Percentiles rank a stretch among this genome's conserved stretches.
phyloP scores from a whole-genome alignment of 2,113 vertebrate genomes.

The Myrmophylax atrothorax region DNA sequence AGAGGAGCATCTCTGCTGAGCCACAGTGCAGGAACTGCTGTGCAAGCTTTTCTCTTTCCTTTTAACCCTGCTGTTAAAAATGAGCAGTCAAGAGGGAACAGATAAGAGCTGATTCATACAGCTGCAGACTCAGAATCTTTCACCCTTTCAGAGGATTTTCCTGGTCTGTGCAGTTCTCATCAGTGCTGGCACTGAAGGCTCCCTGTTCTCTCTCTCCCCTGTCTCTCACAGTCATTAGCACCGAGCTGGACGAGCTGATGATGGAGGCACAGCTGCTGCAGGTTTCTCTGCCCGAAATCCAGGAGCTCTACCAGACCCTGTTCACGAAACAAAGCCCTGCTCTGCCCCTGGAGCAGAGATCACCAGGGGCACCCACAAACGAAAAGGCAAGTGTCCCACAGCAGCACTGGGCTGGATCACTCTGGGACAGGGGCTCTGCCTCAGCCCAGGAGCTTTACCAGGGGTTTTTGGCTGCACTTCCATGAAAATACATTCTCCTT shows the following conservation, averaged over 20 bases:
- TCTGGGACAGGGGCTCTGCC: background rate
- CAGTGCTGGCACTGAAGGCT: background rate
- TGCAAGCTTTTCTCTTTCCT: background rate
- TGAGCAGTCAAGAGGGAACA: background rate
- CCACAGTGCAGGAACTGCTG: background rate
- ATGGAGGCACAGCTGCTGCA: conserved; percentile 95
- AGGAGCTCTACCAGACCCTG: conserved; percentile 86
- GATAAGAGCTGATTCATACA: background rate
- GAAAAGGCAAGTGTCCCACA: conserved; percentile 75
- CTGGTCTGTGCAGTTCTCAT: background rate
- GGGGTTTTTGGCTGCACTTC: background rate
- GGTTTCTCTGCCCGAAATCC: conserved; percentile 89
- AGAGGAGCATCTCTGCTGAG: background rate
- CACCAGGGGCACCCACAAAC: conserved; percentile 46
- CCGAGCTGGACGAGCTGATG: conserved; percentile 89
- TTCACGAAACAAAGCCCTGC: conserved; percentile 76
- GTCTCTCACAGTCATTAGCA: conserved; percentile 80
- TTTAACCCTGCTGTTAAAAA: background rate
- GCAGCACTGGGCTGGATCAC: background rate
- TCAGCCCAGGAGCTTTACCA: background rate
- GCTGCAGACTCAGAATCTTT: background rate
- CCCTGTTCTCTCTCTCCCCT: background rate
- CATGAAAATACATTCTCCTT: background rate
- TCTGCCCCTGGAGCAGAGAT: conserved; percentile 63
- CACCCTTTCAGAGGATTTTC: background rate